Conservation (phyloP, 2,113 vertebrate genomes). For the Rutilus rutilus region DNA sequence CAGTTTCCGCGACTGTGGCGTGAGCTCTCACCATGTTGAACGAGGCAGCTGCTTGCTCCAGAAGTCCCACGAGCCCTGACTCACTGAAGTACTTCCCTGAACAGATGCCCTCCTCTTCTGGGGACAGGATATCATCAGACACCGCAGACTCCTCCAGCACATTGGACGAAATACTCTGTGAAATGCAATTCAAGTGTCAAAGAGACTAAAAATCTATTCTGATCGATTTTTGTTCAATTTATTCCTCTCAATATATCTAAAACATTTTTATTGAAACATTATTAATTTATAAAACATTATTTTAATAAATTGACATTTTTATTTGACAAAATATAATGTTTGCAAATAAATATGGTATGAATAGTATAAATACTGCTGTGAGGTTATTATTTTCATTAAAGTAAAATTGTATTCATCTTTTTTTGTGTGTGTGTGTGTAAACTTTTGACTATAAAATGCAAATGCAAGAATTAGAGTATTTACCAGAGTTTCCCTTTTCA, state of each 20-base stretch:
- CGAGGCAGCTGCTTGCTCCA: slow-evolving; percentile 86
- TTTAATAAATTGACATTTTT: too few species aligned
- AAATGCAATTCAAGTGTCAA: not conserved
- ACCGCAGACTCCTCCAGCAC: slow-evolving; percentile 90
- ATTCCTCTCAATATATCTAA: too few species aligned
- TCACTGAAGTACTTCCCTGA: slow-evolving; percentile 91
- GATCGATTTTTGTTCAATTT: too few species aligned
- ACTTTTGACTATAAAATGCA: too few species aligned
- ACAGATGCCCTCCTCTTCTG: slow-evolving; percentile 92
- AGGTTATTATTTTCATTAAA: not conserved
- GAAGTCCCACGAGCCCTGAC: slow-evolving; percentile 86
- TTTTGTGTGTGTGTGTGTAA: too few species aligned
- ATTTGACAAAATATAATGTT: not conserved
- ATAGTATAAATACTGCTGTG: not conserved
- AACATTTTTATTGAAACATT: too few species aligned
- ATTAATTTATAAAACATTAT: too few species aligned
- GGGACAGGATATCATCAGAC: slow-evolving; percentile 89
- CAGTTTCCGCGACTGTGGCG: not conserved
- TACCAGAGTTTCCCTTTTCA: too few species aligned
- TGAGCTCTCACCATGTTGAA: slow-evolving; percentile 84
- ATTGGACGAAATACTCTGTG: slow-evolving; percentile 88
- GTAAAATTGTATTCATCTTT: not conserved
- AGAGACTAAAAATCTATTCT: not conserved
- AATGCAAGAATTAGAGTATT: too few species aligned
- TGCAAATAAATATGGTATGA: not conserved